phyloP scores from a whole-genome alignment of 2,113 vertebrate genomes.

The Ellobius talpinus region DNA sequence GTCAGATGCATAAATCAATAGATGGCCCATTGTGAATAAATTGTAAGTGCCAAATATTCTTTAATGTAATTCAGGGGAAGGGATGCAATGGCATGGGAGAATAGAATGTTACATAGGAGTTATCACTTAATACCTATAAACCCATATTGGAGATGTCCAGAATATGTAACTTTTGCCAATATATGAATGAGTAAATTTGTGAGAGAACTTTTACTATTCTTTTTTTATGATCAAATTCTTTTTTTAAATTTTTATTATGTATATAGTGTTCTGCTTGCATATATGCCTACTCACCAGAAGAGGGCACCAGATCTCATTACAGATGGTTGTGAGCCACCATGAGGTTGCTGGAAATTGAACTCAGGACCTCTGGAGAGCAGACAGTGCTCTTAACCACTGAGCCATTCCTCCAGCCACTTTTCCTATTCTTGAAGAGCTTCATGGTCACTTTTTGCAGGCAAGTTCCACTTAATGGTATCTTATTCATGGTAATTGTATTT shows the following conservation, averaged over 20 bases:
- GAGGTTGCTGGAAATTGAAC: no score
- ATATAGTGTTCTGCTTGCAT: no score
- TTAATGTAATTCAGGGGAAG: neutral
- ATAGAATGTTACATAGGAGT: neutral
- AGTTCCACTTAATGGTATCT: neutral
- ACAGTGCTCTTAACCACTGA: no score
- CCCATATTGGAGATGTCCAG: neutral
- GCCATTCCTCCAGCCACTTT: no score
- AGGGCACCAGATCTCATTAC: no score
- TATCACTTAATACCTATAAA: neutral
- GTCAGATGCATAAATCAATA: neutral
- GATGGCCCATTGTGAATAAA: neutral
- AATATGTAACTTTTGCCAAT: neutral
- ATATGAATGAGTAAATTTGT: neutral
- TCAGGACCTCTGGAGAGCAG: no score
- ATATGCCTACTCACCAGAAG: no score
- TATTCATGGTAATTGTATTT: neutral
- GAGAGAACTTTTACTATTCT: neutral
- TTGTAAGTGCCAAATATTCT: neutral
- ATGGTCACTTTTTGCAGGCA: neutral
- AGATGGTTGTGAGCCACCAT: no score
- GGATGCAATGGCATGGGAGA: neutral
- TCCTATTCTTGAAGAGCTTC: neutral
- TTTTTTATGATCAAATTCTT: no score
- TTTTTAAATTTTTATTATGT: no score